Percentiles rank a stretch among this genome's conserved stretches.
These are phyloP conservation scores for Bombus waltoni DNA, from an alignment of 1,140 invertebrate genomes.

Conservation along the genomic window DNA sequence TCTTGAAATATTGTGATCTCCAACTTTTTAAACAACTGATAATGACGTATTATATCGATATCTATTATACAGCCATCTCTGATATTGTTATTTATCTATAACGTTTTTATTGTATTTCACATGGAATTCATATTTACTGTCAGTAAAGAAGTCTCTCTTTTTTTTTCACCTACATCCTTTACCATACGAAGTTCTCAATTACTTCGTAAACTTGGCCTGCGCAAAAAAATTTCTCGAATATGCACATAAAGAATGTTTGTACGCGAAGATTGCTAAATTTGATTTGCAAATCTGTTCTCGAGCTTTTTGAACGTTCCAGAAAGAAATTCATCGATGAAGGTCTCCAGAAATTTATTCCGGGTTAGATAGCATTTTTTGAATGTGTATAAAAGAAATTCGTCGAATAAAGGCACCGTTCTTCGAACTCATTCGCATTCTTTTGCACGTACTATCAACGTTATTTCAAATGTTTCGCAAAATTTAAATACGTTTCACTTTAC, in stretches of 20 bases:
- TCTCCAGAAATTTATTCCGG: not conserved
- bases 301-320: not conserved
- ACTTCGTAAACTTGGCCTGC: not conserved
- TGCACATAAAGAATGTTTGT: not conserved
- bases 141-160: not conserved
- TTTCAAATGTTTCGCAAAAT: not conserved
- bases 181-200: not conserved
- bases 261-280: not conserved
- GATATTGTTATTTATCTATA: too few species aligned
- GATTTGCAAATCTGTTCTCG: not conserved
- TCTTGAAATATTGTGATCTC: too few species aligned
- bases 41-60: too few species aligned
- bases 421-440: not conserved
- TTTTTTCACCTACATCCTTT: not conserved
- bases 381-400: not conserved
- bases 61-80: too few species aligned
- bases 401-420: not conserved
- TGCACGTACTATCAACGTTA: not conserved
- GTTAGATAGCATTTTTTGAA: not conserved
- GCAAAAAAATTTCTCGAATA: not conserved
- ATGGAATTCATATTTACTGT: not conserved
- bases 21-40: too few species aligned
- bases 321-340: not conserved
- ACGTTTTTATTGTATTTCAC: not conserved
- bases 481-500: not conserved